These are phyloP conservation scores for Trichonephila inaurata DNA, from an alignment of 1,140 invertebrate species.

Conservation along the genomic window DNA sequence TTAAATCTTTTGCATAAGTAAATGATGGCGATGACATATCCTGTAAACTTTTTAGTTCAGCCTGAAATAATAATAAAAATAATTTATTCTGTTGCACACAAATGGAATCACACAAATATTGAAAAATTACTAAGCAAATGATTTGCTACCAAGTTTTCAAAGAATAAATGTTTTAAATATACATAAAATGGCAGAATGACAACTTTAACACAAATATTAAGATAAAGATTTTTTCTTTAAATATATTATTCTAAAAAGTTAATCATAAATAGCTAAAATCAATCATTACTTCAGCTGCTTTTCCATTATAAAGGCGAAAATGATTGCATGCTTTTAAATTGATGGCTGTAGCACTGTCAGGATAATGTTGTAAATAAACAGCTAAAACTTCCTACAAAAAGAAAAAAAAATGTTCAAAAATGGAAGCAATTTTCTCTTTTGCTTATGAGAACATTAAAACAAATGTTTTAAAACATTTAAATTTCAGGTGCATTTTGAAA, in stretches of 20 bases:
- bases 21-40: conserved; percentile 89
- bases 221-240: neutral
- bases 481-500: too few species aligned
- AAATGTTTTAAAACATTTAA: too few species aligned
- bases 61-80: conserved; percentile 78
- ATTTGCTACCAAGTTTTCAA: too few species aligned
- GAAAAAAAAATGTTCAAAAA: conserved; percentile 38
- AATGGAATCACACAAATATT: too few species aligned
- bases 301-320: conserved; percentile 95
- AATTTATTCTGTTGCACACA: too few species aligned
- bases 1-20: conserved; percentile 94
- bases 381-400: conserved; percentile 95
- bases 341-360: conserved; percentile 96
- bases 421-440: too few species aligned
- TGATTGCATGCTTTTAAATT: conserved; percentile 96
- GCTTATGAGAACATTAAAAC: too few species aligned
- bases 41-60: conserved; percentile 83
- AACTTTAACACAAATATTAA: neutral
- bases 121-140: too few species aligned
- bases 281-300: conserved; percentile 89
- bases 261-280: neutral
- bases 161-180: too few species aligned
- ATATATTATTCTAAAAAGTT: neutral
- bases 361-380: conserved; percentile 94
- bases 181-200: neutral